Conservation (phyloP, 1,140 invertebrate genomes). For the Melitaea cinxia region DNA sequence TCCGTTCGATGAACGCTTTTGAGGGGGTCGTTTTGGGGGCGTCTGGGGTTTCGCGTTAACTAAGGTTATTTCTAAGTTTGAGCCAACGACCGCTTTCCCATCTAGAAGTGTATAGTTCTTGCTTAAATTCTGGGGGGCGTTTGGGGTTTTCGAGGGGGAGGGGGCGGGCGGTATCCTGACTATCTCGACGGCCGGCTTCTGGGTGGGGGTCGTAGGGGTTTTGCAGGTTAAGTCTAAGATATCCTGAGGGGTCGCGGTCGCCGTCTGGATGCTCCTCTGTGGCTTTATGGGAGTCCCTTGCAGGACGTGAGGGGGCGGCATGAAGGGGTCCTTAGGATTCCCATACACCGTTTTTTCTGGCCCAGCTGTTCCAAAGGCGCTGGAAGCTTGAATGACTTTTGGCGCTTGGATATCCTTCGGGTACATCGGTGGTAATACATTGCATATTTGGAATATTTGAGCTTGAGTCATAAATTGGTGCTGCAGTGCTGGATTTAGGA, state of each 20-base stretch:
- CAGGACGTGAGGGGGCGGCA: constrained; percentile 75
- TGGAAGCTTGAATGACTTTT: constrained; percentile 84
- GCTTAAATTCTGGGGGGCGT: constrained; percentile 62
- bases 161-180: constrained; percentile 65
- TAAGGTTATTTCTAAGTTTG: constrained; percentile 84
- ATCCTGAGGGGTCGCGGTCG: constrained; percentile 59
- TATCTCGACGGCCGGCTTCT: constrained; percentile 77
- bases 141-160: constrained; percentile 44
- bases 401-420: constrained; percentile 75
- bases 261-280: constrained; percentile 37
- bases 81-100: constrained; percentile 73
- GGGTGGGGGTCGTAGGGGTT: constrained; percentile 53
- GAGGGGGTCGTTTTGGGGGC: constrained; percentile 55
- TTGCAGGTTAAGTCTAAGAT: constrained; percentile 81
- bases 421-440: constrained; percentile 55
- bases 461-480: constrained; percentile 81
- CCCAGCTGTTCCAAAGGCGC: constrained; percentile 83
- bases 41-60: constrained; percentile 74
- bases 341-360: constrained; percentile 86
- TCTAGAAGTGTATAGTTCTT: constrained; percentile 70
- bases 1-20: constrained; percentile 71
- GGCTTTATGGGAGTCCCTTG: constrained; percentile 64
- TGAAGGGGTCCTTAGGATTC: constrained; percentile 86
- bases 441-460: constrained; percentile 81
- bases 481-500: constrained; percentile 67